A percentile compares a stretch with the other conserved stretches of the same genome.
Conservation (phyloP, 2,113 vertebrate genomes). For the Clarias magur region DNA sequence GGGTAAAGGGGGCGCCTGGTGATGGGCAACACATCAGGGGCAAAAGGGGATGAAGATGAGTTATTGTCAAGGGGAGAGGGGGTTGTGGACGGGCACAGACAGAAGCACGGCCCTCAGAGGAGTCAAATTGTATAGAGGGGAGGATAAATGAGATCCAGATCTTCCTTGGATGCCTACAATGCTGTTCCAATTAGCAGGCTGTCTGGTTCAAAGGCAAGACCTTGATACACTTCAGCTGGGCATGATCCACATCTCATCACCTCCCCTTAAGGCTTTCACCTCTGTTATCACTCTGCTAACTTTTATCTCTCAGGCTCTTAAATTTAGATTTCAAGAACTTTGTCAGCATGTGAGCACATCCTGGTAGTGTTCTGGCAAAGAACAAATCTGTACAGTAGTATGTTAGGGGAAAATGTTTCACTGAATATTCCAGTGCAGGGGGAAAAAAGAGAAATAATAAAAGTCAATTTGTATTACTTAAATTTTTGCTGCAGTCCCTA, state of each 20-base stretch:
- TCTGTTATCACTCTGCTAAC: slow-evolving; percentile 58
- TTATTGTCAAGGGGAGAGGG: slow-evolving; percentile 65
- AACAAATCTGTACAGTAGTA: neutral
- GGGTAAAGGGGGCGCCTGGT: slow-evolving; percentile 42
- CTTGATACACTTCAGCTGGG: slow-evolving; percentile 61
- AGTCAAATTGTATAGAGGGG: slow-evolving; percentile 72
- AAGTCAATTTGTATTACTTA: neutral
- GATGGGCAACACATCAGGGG: slow-evolving; percentile 77
- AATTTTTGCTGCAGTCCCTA: neutral
- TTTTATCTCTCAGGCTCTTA: slow-evolving; percentile 45
- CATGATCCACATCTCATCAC: slow-evolving; percentile 69
- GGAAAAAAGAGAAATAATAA: neutral
- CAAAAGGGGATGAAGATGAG: slow-evolving; percentile 74
- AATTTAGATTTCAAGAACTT: neutral
- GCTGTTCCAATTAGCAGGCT: slow-evolving; percentile 76
- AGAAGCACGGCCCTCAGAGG: slow-evolving; percentile 55
- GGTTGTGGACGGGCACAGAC: slow-evolving; percentile 10
- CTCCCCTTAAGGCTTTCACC: slow-evolving; percentile 61
- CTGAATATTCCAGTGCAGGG: neutral
- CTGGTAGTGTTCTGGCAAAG: neutral
- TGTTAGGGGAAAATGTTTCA: neutral
- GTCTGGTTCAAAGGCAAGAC: slow-evolving; percentile 72
- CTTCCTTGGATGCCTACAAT: slow-evolving; percentile 63
- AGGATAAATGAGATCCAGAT: slow-evolving; percentile 74
- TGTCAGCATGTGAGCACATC: neutral